Conservation (phyloP, 2,113 vertebrate genomes). For the Ageneiosus marmoratus region DNA sequence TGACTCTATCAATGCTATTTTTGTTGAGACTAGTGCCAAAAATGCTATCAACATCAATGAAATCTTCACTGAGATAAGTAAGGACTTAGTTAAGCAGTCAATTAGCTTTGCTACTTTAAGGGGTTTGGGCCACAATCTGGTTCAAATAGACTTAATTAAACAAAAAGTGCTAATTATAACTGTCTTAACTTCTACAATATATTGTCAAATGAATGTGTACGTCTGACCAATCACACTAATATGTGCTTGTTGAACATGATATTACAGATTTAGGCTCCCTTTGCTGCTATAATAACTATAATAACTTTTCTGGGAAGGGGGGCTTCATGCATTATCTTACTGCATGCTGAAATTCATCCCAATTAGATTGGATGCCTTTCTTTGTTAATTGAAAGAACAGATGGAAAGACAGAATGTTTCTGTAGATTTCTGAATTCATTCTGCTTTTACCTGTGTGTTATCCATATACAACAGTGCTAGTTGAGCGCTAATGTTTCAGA, state of each 20-base stretch:
- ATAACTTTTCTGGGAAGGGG: neutral
- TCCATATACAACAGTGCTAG: too few relatives aligned
- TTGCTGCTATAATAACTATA: neutral
- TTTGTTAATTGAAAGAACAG: too few relatives aligned
- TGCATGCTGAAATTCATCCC: too few relatives aligned
- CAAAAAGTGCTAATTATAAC: neutral
- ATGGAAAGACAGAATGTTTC: too few relatives aligned
- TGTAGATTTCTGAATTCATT: too few relatives aligned
- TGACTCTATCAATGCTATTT: conserved; percentile 95
- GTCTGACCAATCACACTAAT: neutral
- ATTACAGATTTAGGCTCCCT: neutral
- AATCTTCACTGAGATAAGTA: conserved; percentile 99
- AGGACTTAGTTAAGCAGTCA: conserved; percentile 69
- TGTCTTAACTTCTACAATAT: neutral
- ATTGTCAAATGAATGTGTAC: neutral
- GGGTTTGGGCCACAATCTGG: neutral
- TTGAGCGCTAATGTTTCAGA: too few relatives aligned
- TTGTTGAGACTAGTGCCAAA: conserved; percentile 98
- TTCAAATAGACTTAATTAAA: neutral
- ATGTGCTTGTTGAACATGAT: neutral
- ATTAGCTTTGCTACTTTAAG: neutral
- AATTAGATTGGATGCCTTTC: too few relatives aligned
- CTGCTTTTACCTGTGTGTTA: too few relatives aligned
- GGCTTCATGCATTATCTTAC: too few relatives aligned
- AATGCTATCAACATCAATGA: conserved; percentile 98